Percentiles rank a stretch among this genome's conserved stretches.
Conservation (phyloP, 2,113 vertebrate genomes). For the Rynchops niger region DNA sequence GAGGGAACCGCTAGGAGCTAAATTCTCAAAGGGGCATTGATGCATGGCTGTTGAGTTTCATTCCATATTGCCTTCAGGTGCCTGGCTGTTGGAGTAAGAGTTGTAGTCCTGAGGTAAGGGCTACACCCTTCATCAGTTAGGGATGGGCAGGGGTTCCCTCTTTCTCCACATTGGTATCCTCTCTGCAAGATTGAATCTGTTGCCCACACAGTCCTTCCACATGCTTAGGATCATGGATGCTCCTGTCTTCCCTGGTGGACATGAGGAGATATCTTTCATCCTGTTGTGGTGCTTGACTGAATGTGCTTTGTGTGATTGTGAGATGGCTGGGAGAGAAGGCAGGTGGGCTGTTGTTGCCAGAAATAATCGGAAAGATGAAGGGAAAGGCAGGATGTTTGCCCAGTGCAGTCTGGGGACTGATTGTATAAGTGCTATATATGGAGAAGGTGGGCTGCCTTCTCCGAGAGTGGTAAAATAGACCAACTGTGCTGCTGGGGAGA, state of each 20-base stretch:
- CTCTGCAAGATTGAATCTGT: neutral
- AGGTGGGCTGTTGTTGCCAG: neutral
- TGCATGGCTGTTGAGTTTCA: neutral
- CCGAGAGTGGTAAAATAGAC: neutral
- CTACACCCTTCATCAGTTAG: neutral
- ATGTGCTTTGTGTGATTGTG: neutral
- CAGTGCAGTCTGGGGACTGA: fast-evolving
- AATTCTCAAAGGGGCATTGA: neutral
- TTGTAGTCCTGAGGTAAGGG: neutral
- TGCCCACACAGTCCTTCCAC: fast-evolving
- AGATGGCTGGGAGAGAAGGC: neutral
- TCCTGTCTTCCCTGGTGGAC: neutral
- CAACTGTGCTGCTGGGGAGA: neutral
- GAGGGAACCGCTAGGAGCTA: neutral
- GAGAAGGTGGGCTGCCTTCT: neutral
- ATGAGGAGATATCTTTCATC: neutral
- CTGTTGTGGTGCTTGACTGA: neutral
- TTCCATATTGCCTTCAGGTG: neutral
- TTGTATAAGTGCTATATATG: neutral
- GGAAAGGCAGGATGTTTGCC: neutral
- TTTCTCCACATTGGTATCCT: neutral
- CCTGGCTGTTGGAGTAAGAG: neutral
- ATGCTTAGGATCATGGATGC: neutral
- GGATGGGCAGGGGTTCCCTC: neutral
- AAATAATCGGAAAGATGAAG: neutral